Evolutionary conservation across 2,888 invertebrate genomes (phyloP).

Genomic region (Melieria picta): DNA sequence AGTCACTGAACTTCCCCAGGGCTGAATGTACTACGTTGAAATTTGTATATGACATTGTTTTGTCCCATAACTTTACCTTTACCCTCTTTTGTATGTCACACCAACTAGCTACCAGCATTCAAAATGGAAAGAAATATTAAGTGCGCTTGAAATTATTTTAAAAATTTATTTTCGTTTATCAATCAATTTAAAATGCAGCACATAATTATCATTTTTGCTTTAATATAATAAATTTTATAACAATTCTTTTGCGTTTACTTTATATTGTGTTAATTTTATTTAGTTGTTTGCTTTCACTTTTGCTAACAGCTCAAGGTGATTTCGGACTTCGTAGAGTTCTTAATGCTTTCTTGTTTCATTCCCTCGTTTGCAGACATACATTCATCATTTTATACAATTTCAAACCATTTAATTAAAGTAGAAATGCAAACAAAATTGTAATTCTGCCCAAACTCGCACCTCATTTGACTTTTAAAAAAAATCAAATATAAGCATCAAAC

Average conservation of each 20-base stretch:
- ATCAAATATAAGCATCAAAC: too few species aligned
- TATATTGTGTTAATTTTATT: conserved; percentile 16
- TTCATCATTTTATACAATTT: conserved; percentile 17
- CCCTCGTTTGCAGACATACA: neutral
- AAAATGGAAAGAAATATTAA: too few species aligned
- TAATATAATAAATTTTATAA: conserved; percentile 54
- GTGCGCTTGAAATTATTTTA: neutral
- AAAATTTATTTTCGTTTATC: conserved; percentile 19
- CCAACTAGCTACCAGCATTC: too few species aligned
- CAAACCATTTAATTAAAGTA: conserved; percentile 17
- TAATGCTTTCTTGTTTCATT: conserved; percentile 2
- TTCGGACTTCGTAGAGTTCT: conserved; percentile 13
- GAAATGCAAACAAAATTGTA: too few species aligned
- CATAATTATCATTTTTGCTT: conserved; percentile 34
- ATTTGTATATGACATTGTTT: too few species aligned
- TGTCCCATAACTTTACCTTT: too few species aligned
- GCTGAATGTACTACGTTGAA: too few species aligned
- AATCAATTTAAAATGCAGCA: conserved; percentile 36
- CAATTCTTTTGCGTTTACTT: conserved; percentile 55
- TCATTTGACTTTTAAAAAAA: too few species aligned
- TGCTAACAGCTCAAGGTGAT: conserved; percentile 8
- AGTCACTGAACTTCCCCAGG: too few species aligned
- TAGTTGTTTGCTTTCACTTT: neutral
- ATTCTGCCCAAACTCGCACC: too few species aligned
- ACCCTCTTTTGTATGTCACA: too few species aligned